These are phyloP conservation scores for Psittacula echo DNA, from an alignment of 2,797 vertebrate species.

Conservation along the genomic window DNA sequence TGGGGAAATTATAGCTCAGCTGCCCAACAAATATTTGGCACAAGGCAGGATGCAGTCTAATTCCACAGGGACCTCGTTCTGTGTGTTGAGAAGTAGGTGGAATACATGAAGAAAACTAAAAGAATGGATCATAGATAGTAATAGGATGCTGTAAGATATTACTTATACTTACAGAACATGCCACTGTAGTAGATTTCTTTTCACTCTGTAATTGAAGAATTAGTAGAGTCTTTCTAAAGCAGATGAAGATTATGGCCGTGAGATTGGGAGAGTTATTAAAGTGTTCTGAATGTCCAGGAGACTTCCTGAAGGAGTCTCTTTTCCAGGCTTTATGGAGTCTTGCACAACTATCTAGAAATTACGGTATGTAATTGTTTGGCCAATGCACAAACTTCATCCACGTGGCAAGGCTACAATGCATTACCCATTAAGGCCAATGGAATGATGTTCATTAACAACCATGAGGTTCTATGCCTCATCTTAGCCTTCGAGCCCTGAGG, in stretches of 20 bases:
- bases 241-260: not conserved
- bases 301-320: not conserved
- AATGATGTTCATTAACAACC: not conserved
- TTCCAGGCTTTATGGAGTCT: not conserved
- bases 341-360: not conserved
- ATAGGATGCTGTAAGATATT: not conserved
- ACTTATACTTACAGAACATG: not conserved
- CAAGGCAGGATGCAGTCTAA: not conserved
- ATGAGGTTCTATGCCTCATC: not conserved
- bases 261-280: not conserved
- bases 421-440: not conserved
- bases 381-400: not conserved
- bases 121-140: not conserved
- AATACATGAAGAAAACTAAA: not conserved
- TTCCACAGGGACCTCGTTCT: not conserved
- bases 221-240: not conserved
- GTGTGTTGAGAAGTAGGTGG: accelerated
- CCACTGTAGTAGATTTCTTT: not conserved
- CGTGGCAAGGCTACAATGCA: not conserved
- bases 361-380: not conserved
- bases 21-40: not conserved
- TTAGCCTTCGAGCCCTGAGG: not conserved
- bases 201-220: not conserved
- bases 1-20: not conserved
- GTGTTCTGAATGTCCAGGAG: not conserved